These are phyloP conservation scores for Perognathus longimembris DNA, from an alignment of 2,113 vertebrate species.

Conservation along the genomic window DNA sequence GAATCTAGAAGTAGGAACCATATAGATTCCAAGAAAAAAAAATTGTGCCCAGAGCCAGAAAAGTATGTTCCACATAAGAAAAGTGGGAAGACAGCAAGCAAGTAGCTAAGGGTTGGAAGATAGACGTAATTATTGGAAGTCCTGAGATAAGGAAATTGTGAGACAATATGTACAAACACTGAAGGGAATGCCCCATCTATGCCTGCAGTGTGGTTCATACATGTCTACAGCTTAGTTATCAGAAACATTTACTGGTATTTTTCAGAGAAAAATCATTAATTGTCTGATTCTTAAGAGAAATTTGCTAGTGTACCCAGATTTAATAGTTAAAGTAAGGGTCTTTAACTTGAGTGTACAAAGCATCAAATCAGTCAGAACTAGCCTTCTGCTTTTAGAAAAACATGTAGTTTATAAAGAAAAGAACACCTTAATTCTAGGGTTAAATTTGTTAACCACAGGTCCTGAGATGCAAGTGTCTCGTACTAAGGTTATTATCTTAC, in stretches of 20 bases:
- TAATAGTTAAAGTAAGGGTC: constrained; percentile 36
- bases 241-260: constrained; percentile 8
- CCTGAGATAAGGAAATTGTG: background rate
- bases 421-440: constrained; percentile 1
- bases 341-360: constrained; percentile 37
- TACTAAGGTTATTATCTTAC: background rate
- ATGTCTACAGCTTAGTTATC: background rate
- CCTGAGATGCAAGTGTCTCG: constrained; percentile 20
- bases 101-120: background rate
- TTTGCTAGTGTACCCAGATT: constrained; percentile 12
- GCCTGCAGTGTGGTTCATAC: background rate
- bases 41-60: background rate
- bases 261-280: constrained; percentile 34
- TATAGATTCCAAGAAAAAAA: background rate
- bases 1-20: background rate
- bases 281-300: constrained; percentile 36
- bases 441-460: constrained; percentile 12
- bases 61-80: background rate
- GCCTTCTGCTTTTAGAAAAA: constrained; percentile 32
- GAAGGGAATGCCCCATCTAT: background rate
- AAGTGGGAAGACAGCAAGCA: background rate
- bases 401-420: constrained; percentile 13
- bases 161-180: background rate
- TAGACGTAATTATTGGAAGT: background rate
- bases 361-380: constrained; percentile 21